Evolutionary conservation across 2,888 invertebrate genomes (phyloP).

Genomic region (Clivina fossor): DNA sequence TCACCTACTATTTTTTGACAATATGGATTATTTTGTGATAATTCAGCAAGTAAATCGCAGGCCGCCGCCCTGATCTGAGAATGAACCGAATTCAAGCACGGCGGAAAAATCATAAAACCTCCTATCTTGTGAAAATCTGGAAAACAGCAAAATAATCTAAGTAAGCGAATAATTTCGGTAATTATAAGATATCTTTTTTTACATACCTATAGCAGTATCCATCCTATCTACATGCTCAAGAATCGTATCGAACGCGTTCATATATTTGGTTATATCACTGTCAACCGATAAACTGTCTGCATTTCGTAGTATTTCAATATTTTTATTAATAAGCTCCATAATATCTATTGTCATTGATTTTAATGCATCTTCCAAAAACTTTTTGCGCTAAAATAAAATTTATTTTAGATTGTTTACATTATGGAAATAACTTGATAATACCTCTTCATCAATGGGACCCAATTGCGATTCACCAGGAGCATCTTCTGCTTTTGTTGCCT

Average conservation of each 20-base stretch:
- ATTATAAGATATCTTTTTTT: neutral
- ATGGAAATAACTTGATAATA: no score
- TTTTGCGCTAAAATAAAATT: conserved; percentile 60
- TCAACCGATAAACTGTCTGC: conserved; percentile 54
- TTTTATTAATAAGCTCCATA: conserved; percentile 64
- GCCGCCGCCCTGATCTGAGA: conserved; percentile 63
- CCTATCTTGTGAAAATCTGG: conserved; percentile 83
- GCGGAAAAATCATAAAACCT: conserved; percentile 72
- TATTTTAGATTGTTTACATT: conserved; percentile 13
- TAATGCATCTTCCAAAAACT: conserved; percentile 73
- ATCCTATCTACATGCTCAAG: conserved; percentile 71
- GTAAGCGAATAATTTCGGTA: neutral
- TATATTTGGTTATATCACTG: conserved; percentile 60
- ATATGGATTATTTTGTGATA: conserved; percentile 84
- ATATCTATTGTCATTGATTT: conserved; percentile 71
- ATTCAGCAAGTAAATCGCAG: conserved; percentile 71
- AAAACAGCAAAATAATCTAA: conserved; percentile 27
- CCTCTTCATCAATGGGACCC: conserved; percentile 67
- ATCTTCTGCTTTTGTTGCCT: conserved; percentile 64
- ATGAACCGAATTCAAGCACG: conserved; percentile 66
- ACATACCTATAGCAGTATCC: conserved; percentile 75
- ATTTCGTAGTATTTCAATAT: conserved; percentile 61
- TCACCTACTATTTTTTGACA: conserved; percentile 75
- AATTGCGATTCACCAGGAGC: conserved; percentile 55
- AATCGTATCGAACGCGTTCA: conserved; percentile 67